Base-by-base conservation (phyloP, 1,140 invertebrate species). In the Drosophila neocordata region DNA sequence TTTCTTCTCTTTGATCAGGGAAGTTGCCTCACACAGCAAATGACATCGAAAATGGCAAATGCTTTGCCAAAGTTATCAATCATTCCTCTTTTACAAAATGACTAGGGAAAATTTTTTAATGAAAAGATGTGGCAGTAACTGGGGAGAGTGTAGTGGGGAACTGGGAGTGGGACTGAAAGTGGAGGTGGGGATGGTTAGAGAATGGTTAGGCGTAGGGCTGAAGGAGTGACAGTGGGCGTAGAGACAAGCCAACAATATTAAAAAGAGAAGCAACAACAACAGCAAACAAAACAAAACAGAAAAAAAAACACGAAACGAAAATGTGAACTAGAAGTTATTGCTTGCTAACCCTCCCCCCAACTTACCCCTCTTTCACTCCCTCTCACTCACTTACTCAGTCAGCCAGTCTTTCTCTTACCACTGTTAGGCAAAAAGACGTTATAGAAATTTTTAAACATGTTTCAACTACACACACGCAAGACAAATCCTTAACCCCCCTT, bases 391-490 rank as follows among this genome's bases (percentile, higher is more conserved):
- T 22, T 9, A 35, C 35, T 52, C 35, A n/a, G n/a, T n/a, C n/a
- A n/a, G n/a, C n/a, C n/a, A n/a, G n/a, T 4, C 20, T 22, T 9
- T 31, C 48, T 4, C 38, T 52, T 12, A 18, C 13, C 59, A 72
- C 60, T 65, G 65, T 38, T 65, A 75, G 60, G 53, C 52, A 66
- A 37, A 73, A 77, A 72, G 73, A 73, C 79, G 69, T 87, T 85
- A 85, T 85, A 85, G 78, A 85, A 87, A 87, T 87, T 87, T 84
- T 85, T 74, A 87, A 85, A 77, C 81, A 85, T 81, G 81, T 87
- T 77, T 77, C 77, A 87, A 74, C 81, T 77, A 85, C 74, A 69
- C 82, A 83, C 72, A 69, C 66, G 15, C 59, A 53, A 63, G 52
- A 44, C 41, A 41, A 27, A 31, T 24, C 24, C 22, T 1, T 18